A percentile compares a stretch with the other conserved stretches of the same genome.
Conservation (phyloP, 2,797 vertebrate species). For the Lithobates sylvaticus region DNA sequence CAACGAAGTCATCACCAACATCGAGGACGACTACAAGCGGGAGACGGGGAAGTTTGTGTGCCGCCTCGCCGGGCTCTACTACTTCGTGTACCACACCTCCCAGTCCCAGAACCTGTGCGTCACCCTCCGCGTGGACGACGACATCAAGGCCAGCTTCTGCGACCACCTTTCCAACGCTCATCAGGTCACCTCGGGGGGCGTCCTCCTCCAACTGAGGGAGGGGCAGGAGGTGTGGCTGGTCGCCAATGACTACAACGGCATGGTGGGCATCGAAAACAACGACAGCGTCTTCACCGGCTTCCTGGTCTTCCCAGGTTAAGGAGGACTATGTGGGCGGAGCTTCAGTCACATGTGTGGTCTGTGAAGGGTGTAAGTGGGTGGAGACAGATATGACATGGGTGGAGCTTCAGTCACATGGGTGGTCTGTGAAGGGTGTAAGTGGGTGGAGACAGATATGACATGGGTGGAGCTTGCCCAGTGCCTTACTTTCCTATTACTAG, state of each 20-base stretch:
- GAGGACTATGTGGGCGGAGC: neutral
- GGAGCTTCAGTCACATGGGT: neutral
- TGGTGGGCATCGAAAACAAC: slow-evolving; percentile 72
- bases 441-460: too few relatives aligned
- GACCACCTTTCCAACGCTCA: slow-evolving; percentile 74
- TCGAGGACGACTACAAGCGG: slow-evolving; percentile 71
- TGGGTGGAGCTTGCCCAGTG: too few relatives aligned
- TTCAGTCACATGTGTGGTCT: neutral
- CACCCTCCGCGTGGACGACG: slow-evolving; percentile 58
- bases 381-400: too few relatives aligned
- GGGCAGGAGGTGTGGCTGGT: slow-evolving; percentile 78
- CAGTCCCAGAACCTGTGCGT: slow-evolving; percentile 75
- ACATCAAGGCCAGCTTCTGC: slow-evolving; percentile 76
- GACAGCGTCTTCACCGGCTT: slow-evolving; percentile 87
- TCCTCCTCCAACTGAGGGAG: slow-evolving; percentile 68
- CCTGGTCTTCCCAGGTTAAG: slow-evolving; percentile 79
- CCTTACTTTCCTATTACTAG: too few relatives aligned
- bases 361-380: too few relatives aligned
- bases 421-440: too few relatives aligned
- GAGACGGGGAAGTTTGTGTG: slow-evolving; percentile 80
- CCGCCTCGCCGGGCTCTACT: slow-evolving; percentile 79
- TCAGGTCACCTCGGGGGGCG: slow-evolving; percentile 81
- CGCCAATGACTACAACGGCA: slow-evolving; percentile 77
- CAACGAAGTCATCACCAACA: slow-evolving; percentile 73
- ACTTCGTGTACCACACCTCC: slow-evolving; percentile 78